Evolutionary conservation across 2,113 vertebrate genomes (phyloP), one percentile per base, ranked within the genome.

Genomic region (Callaeas wilsoni): DNA sequence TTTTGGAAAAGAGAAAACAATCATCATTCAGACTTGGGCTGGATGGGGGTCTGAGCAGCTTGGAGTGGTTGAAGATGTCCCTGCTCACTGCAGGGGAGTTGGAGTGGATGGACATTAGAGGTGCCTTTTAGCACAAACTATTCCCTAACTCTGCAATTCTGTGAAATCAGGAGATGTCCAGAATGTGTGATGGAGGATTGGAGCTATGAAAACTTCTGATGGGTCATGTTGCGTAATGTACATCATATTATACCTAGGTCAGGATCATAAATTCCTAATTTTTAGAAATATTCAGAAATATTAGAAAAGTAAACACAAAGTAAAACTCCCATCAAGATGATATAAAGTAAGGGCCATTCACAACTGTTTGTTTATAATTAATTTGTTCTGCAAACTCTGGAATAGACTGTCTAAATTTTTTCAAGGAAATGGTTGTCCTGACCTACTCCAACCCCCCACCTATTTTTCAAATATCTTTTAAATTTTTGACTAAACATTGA

Each of bases 401-500:
- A 96, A 49, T 27, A 87, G 22, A 39, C 20, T 65, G 23, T 37
- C 87, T 41, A 33, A 93, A 95, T 41, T 91, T 89, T 93, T 91
- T 90, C 44, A 95, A 87, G 69, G 50, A 95, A 97, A 97, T 94
- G 44, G 60, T 93, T 96, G 96, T 95, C 92, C 81, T 97, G 84
- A 95, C 85, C 76, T 91, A 23, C 39, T 76, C 64, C 71, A 94
- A 91, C 35, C n/a, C 41, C 33, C 68, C 69, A 91, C 77, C 42
- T 23, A 46, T 64, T 96, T 96, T 96, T 90, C 44, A 81, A 95
- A 93, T 83, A 95, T 83, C 47, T 95, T 97, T 90, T 59, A 83
- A 42, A 81, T 30, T 25, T 93, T 82, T 93, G 37, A 70, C 85
- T 76, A 91, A 96, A 89, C 35, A 76, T 83, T 88, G 81, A 94